Evolutionary conservation across 1,140 invertebrate species (phyloP).

Genomic region (Nasonia giraulti): DNA sequence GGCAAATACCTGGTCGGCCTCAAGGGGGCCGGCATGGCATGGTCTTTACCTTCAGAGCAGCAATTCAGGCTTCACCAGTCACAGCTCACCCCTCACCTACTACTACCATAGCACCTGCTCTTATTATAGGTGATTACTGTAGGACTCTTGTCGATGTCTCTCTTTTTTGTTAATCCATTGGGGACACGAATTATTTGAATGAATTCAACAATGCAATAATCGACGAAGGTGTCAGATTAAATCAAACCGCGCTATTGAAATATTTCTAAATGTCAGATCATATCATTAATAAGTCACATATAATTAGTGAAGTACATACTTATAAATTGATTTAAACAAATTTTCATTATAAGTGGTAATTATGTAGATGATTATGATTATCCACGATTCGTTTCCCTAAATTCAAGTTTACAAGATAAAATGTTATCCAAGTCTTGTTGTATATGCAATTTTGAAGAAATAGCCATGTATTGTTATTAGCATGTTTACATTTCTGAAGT

Average conservation of each 20-base stretch:
- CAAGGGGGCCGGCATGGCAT: conserved; percentile 81
- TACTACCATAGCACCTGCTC: conserved; percentile 76
- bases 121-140: conserved; percentile 74
- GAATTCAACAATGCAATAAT: neutral
- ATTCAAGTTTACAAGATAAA: neutral
- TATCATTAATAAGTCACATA: no score
- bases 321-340: neutral
- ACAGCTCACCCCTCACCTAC: conserved; percentile 77
- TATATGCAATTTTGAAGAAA: no score
- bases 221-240: neutral
- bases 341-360: neutral
- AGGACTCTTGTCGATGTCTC: conserved; percentile 64
- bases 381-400: neutral
- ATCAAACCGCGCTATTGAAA: no score
- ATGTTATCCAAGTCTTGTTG: neutral
- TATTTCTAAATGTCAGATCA: no score
- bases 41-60: conserved; percentile 79
- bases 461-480: neutral
- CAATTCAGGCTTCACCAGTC: conserved; percentile 73
- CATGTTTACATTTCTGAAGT: neutral
- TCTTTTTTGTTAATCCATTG: conserved; percentile 25
- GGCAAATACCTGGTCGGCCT: conserved; percentile 80
- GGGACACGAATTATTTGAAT: neutral
- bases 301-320: no score
- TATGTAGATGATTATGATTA: no score